Percentiles rank a stretch among this genome's conserved stretches.
phyloP scores from a whole-genome alignment of 2,888 invertebrate species.

The Scrobipalpa atriplicella region DNA sequence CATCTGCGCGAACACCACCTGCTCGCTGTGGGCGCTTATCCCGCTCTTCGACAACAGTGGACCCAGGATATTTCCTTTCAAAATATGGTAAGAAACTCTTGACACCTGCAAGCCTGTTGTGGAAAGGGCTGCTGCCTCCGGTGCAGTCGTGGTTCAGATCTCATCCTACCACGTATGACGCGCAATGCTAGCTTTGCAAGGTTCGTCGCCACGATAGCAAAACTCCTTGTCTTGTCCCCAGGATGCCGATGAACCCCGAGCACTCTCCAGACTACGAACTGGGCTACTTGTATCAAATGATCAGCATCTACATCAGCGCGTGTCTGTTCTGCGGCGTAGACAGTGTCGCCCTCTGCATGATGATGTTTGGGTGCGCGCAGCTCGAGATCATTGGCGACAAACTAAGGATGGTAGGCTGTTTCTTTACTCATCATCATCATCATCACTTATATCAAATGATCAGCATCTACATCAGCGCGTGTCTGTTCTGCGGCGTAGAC shows the following conservation, averaged over 20 bases:
- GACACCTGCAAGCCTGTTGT: too few relatives aligned
- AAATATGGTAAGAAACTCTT: conserved; percentile 64
- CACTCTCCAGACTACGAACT: conserved; percentile 60
- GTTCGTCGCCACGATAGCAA: too few relatives aligned
- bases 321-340: conserved; percentile 68
- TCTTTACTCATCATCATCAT: too few relatives aligned
- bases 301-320: conserved; percentile 64
- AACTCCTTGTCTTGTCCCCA: conserved; percentile 40
- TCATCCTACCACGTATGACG: too few relatives aligned
- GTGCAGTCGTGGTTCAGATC: too few relatives aligned
- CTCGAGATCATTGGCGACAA: conserved; percentile 70
- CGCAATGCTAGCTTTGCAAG: too few relatives aligned
- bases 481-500: conserved; percentile 68
- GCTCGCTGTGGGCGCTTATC: conserved; percentile 65
- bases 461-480: conserved; percentile 56
- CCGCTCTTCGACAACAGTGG: conserved; percentile 61
- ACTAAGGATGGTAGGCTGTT: conserved; percentile 51
- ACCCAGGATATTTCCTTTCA: conserved; percentile 63
- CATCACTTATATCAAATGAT: too few relatives aligned
- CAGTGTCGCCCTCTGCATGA: conserved; percentile 65
- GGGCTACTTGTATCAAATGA: conserved; percentile 66
- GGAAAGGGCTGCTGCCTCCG: too few relatives aligned
- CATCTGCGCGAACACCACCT: conserved; percentile 57
- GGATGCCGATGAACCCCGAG: conserved; percentile 69
- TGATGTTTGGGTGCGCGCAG: conserved; percentile 70